Evolutionary conservation across 2,797 vertebrate species (phyloP).

Genomic region (Hippopotamyrus pictus): DNA sequence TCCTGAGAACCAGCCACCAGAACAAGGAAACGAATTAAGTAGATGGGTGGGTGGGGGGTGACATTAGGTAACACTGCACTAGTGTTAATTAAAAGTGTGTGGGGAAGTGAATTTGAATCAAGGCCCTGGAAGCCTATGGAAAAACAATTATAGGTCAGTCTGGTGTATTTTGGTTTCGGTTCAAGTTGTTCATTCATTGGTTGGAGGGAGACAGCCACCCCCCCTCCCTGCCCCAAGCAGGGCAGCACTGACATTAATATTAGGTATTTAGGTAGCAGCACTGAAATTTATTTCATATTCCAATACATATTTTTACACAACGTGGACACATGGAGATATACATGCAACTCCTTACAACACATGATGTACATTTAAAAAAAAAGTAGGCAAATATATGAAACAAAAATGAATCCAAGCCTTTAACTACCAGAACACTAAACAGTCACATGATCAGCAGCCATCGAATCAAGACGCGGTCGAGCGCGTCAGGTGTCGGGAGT

Average conservation of each 20-base stretch:
- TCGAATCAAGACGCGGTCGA: background rate
- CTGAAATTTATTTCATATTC: slow-evolving; percentile 10
- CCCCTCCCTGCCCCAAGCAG: slow-evolving; percentile 40
- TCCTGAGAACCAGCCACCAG: background rate
- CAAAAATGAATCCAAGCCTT: background rate
- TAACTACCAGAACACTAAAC: background rate
- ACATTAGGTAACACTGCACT: background rate
- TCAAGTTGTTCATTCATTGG: slow-evolving; percentile 37
- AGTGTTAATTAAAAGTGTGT: background rate
- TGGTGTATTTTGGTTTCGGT: background rate
- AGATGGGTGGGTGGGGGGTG: background rate
- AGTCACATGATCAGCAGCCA: background rate
- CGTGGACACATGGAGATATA: slow-evolving; percentile 12
- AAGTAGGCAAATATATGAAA: background rate
- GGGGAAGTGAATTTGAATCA: background rate
- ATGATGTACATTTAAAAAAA: background rate
- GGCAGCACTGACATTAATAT: slow-evolving; percentile 25
- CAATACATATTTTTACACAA: slow-evolving; percentile 10
- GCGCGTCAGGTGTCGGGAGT: background rate
- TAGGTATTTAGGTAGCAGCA: slow-evolving; percentile 51
- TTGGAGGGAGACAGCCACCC: background rate
- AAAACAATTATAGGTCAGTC: slow-evolving; percentile 12
- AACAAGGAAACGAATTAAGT: background rate
- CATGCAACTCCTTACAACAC: slow-evolving; percentile 15
- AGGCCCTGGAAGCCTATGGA: background rate